Percentiles rank a stretch among this genome's conserved stretches.
These are phyloP conservation scores for Dynastes tityus DNA, from an alignment of 2,888 invertebrate species.

Conservation along the genomic window DNA sequence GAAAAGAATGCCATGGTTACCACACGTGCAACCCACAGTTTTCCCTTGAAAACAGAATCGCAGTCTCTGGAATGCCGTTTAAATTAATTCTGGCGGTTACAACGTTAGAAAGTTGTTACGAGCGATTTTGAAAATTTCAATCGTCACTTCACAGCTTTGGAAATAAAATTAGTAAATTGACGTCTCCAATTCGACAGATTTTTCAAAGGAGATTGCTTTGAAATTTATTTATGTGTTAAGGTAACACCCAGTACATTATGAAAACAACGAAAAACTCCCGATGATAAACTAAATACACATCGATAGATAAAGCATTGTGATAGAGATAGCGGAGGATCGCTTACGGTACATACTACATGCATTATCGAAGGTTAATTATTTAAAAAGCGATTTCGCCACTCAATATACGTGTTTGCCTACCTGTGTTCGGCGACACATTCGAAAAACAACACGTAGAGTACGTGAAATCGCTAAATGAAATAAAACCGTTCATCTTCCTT, in stretches of 20 bases:
- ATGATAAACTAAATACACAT: conserved; percentile 21
- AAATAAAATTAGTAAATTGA: too few relatives aligned
- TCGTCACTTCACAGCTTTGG: too few relatives aligned
- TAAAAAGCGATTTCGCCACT: conserved; percentile 29
- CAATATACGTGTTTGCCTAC: not conserved
- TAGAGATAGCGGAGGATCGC: not conserved
- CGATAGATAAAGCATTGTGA: conserved; percentile 32
- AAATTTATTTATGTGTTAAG: not conserved
- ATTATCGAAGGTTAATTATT: conserved; percentile 33
- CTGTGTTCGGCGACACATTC: not conserved
- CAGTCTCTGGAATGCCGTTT: too few relatives aligned
- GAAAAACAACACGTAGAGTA: not conserved
- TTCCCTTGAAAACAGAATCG: too few relatives aligned
- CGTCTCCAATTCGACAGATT: too few relatives aligned
- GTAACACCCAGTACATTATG: conserved; percentile 4
- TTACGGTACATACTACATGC: not conserved
- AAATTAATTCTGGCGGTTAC: too few relatives aligned
- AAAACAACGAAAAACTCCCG: not conserved
- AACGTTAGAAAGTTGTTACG: too few relatives aligned
- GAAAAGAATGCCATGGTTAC: too few relatives aligned
- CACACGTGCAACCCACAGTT: too few relatives aligned
- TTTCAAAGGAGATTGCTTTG: too few relatives aligned
- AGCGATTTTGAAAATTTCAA: too few relatives aligned
- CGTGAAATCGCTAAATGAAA: not conserved
- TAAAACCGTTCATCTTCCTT: not conserved